Evolutionary conservation across 2,797 vertebrate species (phyloP).

Genomic region (Pelodytes ibericus): DNA sequence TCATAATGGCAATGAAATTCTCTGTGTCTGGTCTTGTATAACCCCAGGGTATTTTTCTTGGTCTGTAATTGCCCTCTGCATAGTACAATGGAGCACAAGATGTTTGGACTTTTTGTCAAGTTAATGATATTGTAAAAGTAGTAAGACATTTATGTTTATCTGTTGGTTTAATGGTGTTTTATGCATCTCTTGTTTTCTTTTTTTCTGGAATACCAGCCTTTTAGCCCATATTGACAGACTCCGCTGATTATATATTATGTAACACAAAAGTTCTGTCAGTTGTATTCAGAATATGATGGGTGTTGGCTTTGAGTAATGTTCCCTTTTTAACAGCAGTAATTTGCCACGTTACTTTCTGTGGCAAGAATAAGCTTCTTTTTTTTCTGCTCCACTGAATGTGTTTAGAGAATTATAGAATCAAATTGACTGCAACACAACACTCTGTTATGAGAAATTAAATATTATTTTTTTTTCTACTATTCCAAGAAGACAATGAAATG

Average conservation of each 20-base stretch:
- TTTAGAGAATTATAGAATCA: slow-evolving; percentile 13
- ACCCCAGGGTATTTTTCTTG: slow-evolving; percentile 4
- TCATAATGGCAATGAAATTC: slow-evolving; percentile 27
- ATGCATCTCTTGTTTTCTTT: slow-evolving; percentile 5
- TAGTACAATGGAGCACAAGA: neutral
- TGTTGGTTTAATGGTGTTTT: slow-evolving; percentile 3
- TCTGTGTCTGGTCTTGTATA: slow-evolving; percentile 19
- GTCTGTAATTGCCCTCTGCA: slow-evolving; percentile 4
- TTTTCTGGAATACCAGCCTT: neutral
- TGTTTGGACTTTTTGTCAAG: neutral
- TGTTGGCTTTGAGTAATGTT: slow-evolving; percentile 27
- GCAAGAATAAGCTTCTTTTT: neutral
- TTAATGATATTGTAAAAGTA: slow-evolving; percentile 2
- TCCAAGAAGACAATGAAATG: neutral
- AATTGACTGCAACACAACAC: neutral
- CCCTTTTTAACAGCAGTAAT: slow-evolving; percentile 7
- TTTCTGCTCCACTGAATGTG: slow-evolving; percentile 1
- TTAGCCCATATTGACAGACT: slow-evolving; percentile 27
- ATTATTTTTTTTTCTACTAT: neutral
- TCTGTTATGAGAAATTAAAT: neutral
- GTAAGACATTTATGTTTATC: neutral
- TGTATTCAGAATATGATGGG: slow-evolving; percentile 13
- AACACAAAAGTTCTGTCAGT: slow-evolving; percentile 28
- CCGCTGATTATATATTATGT: slow-evolving; percentile 31
- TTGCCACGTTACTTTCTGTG: slow-evolving; percentile 5